phyloP scores from a whole-genome alignment of 2,113 vertebrate genomes.

The Arizona elegans region DNA sequence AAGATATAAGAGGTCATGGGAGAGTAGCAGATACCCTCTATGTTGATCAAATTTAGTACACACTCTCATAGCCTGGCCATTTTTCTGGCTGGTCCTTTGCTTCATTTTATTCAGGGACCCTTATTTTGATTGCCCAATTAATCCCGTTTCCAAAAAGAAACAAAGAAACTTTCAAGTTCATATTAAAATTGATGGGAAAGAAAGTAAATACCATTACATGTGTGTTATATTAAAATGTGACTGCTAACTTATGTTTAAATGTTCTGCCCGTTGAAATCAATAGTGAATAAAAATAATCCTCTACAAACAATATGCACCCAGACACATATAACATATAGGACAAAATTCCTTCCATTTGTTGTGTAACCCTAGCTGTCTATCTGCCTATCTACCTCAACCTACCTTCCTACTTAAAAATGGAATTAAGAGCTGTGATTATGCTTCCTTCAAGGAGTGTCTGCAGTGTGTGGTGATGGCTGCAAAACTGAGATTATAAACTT shows the following conservation, averaged over 20 bases:
- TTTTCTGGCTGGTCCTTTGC: neutral
- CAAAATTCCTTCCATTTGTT: neutral
- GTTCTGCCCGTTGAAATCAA: conserved; percentile 22
- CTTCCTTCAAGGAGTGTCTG: neutral
- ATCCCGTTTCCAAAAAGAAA: neutral
- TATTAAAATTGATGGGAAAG: neutral
- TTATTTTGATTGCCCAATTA: neutral
- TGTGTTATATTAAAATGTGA: neutral
- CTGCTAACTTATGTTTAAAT: neutral
- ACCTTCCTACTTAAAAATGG: neutral
- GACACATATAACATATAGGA: neutral
- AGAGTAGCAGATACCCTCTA: neutral
- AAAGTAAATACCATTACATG: neutral
- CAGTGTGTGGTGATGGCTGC: neutral
- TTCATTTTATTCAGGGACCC: neutral
- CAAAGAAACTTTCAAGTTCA: neutral
- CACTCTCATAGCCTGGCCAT: neutral
- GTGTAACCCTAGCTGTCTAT: neutral
- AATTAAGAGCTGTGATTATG: neutral
- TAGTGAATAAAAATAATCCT: neutral
- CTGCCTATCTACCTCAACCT: neutral
- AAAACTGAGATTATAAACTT: neutral
- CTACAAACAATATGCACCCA: neutral
- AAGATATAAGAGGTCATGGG: neutral
- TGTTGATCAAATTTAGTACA: neutral